A percentile compares a stretch with the other conserved stretches of the same genome.
These are phyloP conservation scores for Hypocryptadius cinnamomeus DNA, from an alignment of 2,113 vertebrate species.

Conservation along the genomic window DNA sequence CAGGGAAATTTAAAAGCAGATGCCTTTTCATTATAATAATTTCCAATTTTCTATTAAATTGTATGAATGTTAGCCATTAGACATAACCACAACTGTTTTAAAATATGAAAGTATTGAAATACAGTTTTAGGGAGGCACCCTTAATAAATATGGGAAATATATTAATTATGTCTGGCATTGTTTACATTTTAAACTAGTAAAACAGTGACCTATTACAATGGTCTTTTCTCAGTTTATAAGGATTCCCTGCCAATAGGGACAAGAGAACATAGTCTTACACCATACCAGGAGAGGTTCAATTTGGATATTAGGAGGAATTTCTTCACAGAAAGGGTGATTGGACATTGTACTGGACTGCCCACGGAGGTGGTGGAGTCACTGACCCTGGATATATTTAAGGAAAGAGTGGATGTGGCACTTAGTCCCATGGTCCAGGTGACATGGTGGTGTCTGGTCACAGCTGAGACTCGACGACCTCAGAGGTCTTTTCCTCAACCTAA, in stretches of 20 bases:
- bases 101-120: background rate
- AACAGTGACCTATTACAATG: background rate
- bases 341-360: background rate
- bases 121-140: background rate
- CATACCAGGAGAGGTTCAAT: fast-evolving
- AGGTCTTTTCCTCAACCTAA: background rate
- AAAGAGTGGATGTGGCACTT: background rate
- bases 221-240: background rate
- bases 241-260: background rate
- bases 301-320: background rate
- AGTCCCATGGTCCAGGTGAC: background rate
- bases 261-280: background rate
- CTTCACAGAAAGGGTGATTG: background rate
- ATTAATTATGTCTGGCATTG: background rate
- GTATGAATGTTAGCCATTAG: background rate
- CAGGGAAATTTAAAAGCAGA: background rate
- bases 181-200: background rate
- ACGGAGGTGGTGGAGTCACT: background rate
- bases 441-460: fast-evolving
- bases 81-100: background rate
- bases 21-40: background rate
- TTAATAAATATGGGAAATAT: background rate
- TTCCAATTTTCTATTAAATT: background rate
- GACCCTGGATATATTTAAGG: background rate
- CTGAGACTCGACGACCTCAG: fast-evolving